phyloP scores from a whole-genome alignment of 2,797 vertebrate genomes.

The Neomorphus geoffroyi region DNA sequence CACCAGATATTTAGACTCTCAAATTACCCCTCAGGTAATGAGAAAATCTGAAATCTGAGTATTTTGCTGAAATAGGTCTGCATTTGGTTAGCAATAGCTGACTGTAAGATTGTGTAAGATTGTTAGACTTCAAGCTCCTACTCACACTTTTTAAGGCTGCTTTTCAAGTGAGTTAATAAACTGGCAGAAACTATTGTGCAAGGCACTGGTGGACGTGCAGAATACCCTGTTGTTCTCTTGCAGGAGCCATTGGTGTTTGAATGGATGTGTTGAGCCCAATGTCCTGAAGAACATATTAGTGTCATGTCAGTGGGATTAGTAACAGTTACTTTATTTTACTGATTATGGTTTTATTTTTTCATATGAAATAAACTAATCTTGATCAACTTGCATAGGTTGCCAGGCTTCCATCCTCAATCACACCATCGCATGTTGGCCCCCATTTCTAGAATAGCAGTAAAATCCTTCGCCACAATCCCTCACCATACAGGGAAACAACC shows the following conservation, averaged over 20 bases:
- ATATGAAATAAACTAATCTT: background rate
- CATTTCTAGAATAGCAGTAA: background rate
- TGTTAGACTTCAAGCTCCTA: background rate
- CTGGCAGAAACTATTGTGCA: background rate
- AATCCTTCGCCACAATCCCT: background rate
- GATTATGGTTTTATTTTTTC: background rate
- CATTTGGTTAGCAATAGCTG: background rate
- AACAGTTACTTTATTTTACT: background rate
- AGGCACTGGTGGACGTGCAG: background rate
- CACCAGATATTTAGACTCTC: background rate
- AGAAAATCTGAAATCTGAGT: background rate
- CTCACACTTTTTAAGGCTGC: background rate
- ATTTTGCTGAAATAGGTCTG: background rate
- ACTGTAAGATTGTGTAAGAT: background rate
- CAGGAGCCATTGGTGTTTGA: background rate
- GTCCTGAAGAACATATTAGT: background rate
- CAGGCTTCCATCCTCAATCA: background rate
- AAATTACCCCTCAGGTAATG: background rate
- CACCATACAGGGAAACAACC: background rate
- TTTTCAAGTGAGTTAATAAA: background rate
- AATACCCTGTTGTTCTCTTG: background rate
- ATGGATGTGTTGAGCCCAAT: background rate
- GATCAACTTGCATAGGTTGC: background rate
- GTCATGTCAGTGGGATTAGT: background rate
- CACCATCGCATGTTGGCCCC: fast-evolving